Conservation (phyloP, 92 coral and sea anemone genomes). For the Epizoanthus illoricatus region DNA sequence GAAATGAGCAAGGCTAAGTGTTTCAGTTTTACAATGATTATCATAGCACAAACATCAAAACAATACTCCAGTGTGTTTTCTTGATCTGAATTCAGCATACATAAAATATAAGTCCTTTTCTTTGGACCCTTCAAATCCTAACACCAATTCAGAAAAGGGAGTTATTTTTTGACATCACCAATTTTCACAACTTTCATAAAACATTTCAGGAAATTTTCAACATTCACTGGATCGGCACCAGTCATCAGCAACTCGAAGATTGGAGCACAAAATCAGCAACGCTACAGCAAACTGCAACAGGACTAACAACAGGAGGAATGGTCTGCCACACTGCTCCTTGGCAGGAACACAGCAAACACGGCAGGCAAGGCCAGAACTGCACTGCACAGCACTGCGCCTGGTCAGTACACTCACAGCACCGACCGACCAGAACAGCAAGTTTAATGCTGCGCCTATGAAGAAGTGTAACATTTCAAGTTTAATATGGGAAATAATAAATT, state of each 20-base stretch:
- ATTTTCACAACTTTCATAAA: background rate
- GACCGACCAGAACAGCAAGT: conserved; percentile 44
- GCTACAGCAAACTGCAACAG: conserved; percentile 40
- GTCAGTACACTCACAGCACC: conserved; percentile 43
- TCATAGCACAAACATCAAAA: too few relatives aligned
- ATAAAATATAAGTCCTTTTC: too few relatives aligned
- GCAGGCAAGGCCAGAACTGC: conserved; percentile 41
- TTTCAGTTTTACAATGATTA: too few relatives aligned
- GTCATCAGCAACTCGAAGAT: conserved; percentile 38
- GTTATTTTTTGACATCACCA: conserved; percentile 12
- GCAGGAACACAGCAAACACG: conserved; percentile 40
- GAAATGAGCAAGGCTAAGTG: too few relatives aligned
- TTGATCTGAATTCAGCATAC: too few relatives aligned
- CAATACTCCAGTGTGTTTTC: too few relatives aligned
- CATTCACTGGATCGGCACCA: conserved; percentile 39
- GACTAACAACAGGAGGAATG: conserved; percentile 22
- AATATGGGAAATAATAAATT: conserved; percentile 7
- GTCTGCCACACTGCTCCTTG: conserved; percentile 41
- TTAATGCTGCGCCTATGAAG: conserved; percentile 45
- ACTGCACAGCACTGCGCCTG: conserved; percentile 42
- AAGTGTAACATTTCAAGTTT: conserved; percentile 37
- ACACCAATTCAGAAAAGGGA: background rate
- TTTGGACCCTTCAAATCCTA: too few relatives aligned
- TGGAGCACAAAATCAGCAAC: conserved; percentile 41
- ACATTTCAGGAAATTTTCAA: conserved; percentile 1